Base-by-base conservation (phyloP, 2,888 invertebrate genomes). In the Pecten maximus region DNA sequence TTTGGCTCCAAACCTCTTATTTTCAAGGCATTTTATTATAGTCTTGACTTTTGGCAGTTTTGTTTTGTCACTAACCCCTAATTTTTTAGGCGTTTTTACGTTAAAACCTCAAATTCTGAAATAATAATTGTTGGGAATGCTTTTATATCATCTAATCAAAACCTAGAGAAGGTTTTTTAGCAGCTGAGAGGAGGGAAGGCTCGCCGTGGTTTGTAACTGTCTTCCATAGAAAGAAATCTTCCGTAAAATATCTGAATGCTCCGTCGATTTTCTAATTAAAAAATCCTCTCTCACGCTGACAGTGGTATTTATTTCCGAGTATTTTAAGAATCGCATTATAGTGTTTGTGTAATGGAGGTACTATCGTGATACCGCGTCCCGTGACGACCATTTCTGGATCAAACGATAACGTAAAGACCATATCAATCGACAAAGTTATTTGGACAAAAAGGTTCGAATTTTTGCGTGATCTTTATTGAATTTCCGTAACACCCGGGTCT, bases 301-400 rank as follows among this genome's bases (percentile, higher is more conserved):
- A 23, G 74, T 74, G 74, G 35, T 35, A 74, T 28, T 74, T 74
- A 74, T 74, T 74, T 74, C 74, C 35, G 74, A 28, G 16, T 35
- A 35, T 28, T 54, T 74, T 74, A 74, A 74, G 74, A 74, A 74
- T 74, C 35, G 28, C 74, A 74, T 74, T 10, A 74, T 74, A 74
- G 10, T 35, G 12, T 8, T 74, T 74, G 35, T 16, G 28, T 35
- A 35, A 74, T 74, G 74, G 74, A 35, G 74, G 74, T 10, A 74
- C 74, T 28, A 74, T 35, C 4, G 35, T 10, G 35, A 74, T 74
- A 74, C 2, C 44, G 6, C 3, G 28, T 28, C 60, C 28, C 60
- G 28, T 74, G 74, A 74, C 74, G 74, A 74, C 23, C 28, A 35
- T 74, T 35, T 35, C 28, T 28, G 74, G 35, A 74, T 28, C 2